These are phyloP conservation scores for Poecilus cupreus DNA, from an alignment of 2,888 invertebrate genomes.

Conservation along the genomic window DNA sequence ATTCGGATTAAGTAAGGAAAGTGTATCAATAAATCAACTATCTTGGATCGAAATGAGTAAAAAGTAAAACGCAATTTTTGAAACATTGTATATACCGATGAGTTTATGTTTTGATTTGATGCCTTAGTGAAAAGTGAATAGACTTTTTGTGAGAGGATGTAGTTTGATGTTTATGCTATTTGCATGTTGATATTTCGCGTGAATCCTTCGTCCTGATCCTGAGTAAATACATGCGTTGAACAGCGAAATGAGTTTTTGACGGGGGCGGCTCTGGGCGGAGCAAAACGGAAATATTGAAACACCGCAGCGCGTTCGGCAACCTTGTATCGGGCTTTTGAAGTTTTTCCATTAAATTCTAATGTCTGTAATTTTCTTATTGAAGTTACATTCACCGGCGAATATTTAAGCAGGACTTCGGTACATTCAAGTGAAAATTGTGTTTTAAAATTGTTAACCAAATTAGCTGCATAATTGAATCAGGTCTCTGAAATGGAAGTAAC, in stretches of 20 bases:
- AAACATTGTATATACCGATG: too few species aligned
- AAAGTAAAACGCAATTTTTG: too few species aligned
- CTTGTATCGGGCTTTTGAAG: slow-evolving; percentile 58
- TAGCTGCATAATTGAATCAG: slow-evolving; percentile 59
- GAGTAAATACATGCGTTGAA: background rate
- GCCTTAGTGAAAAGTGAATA: too few species aligned
- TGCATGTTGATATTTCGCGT: background rate
- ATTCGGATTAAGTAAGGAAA: too few species aligned
- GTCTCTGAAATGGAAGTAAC: slow-evolving; percentile 58
- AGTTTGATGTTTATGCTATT: slow-evolving; percentile 15
- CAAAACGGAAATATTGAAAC: slow-evolving; percentile 29
- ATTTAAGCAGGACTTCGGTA: slow-evolving; percentile 58
- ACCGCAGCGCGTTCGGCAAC: background rate
- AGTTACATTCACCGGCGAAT: slow-evolving; percentile 58
- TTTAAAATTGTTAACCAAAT: slow-evolving; percentile 60
- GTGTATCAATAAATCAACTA: too few species aligned
- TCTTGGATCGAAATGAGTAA: too few species aligned
- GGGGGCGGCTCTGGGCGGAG: background rate
- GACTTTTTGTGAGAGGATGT: background rate
- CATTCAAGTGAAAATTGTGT: slow-evolving; percentile 59
- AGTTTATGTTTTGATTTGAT: too few species aligned
- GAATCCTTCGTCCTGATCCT: background rate
- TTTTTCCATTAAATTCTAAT: slow-evolving; percentile 60
- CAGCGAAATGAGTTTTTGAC: background rate
- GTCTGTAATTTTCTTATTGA: slow-evolving; percentile 60